Conservation (phyloP, 1,140 invertebrate species). For the Anthonomus grandis region DNA sequence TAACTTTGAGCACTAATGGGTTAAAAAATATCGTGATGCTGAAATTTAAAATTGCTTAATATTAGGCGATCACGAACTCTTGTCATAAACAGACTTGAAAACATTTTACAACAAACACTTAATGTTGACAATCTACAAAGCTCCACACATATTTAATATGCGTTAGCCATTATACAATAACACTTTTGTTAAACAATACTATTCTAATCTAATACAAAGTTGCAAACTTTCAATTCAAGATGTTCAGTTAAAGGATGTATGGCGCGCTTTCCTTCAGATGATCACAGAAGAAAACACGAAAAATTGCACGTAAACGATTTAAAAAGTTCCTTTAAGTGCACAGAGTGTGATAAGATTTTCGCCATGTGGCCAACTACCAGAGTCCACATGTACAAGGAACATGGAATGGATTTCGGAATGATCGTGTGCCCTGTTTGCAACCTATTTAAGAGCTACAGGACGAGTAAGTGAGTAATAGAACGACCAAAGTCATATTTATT, state of each 20-base stretch:
- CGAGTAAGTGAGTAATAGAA: constrained; percentile 37
- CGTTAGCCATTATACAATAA: no score
- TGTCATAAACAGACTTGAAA: no score
- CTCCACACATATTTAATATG: no score
- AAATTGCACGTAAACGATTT: constrained; percentile 52
- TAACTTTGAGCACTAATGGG: no score
- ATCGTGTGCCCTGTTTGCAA: constrained; percentile 61
- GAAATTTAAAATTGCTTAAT: no score
- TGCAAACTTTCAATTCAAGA: constrained; percentile 44
- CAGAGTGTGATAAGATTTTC: constrained; percentile 52
- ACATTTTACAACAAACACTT: constrained; percentile 3
- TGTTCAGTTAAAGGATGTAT: constrained; percentile 53
- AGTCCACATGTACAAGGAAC: constrained; percentile 65
- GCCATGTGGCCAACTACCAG: constrained; percentile 61
- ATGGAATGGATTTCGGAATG: constrained; percentile 64
- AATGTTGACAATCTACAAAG: no score
- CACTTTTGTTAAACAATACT: no score
- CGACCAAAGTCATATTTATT: background rate
- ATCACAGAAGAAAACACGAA: constrained; percentile 51
- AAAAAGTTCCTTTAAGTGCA: constrained; percentile 52
- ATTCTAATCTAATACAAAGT: no score
- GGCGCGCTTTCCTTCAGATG: constrained; percentile 53
- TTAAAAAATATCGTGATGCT: no score
- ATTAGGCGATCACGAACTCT: no score
- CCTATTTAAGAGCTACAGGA: constrained; percentile 55